phyloP scores from a whole-genome alignment of 1,140 invertebrate genomes.

The Drosophila kanapiae region DNA sequence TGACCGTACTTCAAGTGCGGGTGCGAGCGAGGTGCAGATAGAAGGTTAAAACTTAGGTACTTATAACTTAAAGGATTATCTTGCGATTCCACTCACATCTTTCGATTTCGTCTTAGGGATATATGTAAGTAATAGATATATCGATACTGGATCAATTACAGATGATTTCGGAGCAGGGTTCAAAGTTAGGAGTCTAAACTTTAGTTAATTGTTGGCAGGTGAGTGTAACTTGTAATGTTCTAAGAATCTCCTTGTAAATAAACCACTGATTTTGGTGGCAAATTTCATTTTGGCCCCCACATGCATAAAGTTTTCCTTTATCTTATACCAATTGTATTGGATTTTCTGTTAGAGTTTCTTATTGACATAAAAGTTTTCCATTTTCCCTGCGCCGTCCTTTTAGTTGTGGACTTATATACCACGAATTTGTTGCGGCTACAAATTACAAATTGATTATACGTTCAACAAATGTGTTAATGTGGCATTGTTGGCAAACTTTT shows the following conservation, averaged over 20 bases:
- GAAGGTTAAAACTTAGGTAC: not conserved
- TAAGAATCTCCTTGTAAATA: not conserved
- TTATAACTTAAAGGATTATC: not conserved
- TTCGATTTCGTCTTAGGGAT: too few relatives aligned
- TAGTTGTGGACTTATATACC: conserved; percentile 53
- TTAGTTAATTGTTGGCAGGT: not conserved
- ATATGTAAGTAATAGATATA: too few relatives aligned
- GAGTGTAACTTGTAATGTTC: not conserved
- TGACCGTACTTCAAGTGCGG: too few relatives aligned
- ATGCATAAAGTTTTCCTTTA: conserved; percentile 33
- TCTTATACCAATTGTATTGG: conserved; percentile 17
- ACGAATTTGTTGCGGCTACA: conserved; percentile 82
- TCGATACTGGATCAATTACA: too few relatives aligned
- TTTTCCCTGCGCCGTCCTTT: not conserved
- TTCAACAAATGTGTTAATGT: conserved; percentile 84
- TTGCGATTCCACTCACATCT: too few relatives aligned
- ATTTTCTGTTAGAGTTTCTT: conserved; percentile 55
- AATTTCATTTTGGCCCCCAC: conserved; percentile 35
- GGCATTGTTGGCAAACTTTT: conserved; percentile 82
- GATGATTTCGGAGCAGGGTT: not conserved
- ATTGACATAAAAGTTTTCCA: conserved; percentile 76
- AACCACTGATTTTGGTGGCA: conserved; percentile 56
- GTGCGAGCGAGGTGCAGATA: too few relatives aligned
- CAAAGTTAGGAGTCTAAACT: not conserved
- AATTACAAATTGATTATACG: conserved; percentile 84